Percentiles rank a stretch among this genome's conserved stretches.
Conservation (phyloP, 2,113 vertebrate species). For the Nipponia nippon region DNA sequence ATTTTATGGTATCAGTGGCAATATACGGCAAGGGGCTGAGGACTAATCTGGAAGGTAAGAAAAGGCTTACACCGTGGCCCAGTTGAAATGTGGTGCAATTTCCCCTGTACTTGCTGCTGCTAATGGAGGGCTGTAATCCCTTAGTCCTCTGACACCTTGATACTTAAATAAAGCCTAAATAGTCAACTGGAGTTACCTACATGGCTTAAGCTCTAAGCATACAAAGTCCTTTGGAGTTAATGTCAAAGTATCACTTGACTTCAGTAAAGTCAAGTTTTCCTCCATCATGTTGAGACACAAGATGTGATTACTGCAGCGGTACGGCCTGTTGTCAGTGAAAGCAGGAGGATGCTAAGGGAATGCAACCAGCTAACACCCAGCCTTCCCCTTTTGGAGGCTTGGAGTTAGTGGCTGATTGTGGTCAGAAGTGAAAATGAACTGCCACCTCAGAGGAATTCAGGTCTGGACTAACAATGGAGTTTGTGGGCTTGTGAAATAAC, state of each 20-base stretch:
- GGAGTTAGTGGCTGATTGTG: neutral
- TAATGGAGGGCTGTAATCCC: neutral
- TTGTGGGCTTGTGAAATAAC: neutral
- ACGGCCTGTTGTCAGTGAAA: neutral
- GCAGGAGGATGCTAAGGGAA: neutral
- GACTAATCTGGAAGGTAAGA: neutral
- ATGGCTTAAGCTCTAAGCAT: neutral
- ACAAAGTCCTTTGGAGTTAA: neutral
- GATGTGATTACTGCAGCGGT: rapidly evolving
- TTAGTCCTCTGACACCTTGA: neutral
- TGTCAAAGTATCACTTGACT: neutral
- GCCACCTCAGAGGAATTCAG: neutral
- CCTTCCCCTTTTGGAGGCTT: neutral
- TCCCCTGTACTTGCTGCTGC: neutral
- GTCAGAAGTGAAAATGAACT: neutral
- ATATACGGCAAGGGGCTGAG: neutral
- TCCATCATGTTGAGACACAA: neutral
- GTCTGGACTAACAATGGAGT: neutral
- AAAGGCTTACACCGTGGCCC: rapidly evolving
- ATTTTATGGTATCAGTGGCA: neutral
- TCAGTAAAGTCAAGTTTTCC: neutral
- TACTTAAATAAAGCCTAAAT: neutral
- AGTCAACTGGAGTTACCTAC: neutral
- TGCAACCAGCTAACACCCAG: neutral
- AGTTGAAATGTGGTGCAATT: neutral